Base-by-base conservation (phyloP, 2,888 invertebrate species). In the Oxyscelio sp. region DNA sequence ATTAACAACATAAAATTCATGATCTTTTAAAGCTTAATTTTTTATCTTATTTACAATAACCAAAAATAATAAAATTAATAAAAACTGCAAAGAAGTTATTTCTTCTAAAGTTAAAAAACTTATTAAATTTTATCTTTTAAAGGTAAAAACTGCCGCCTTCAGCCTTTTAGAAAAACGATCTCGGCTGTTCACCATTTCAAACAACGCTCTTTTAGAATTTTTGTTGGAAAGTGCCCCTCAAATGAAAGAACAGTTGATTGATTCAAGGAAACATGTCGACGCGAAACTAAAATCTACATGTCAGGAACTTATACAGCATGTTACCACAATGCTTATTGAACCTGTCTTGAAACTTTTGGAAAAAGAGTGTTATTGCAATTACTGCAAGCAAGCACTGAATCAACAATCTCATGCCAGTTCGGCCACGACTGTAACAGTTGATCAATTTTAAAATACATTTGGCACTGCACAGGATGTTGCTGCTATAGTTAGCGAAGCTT, bases 211-310 rank as follows among this genome's bases (percentile, higher is more conserved):
- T 58, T 94, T 99, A 11, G 99, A 99, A 92, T 99, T 99, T 92
- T 94, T 98, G 22, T 94, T 98, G 24, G 98, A 99, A 94, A 98
- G 99, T 0, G 98, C 99, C 1, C 99, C 99, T 0, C 97, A 97
- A 94, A 98, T 99, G 61, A 97, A 96, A 88, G 99, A 99, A 92
- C 97, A 98, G 92, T 95, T 98, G 80, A 95, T 99, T 24, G 99
- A 99, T 93, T 99, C 99, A 0, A 96, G 99, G 89, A 98, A 99
- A 94, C 98, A 99, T 92, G 99, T 99, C 0, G 99, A 99, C 92
- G 96, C 97, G 27, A 98, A 98, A 91, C 94, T 99, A 87, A 99
- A 99, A 95, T 95, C 95, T 3, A 96, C 97, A 38, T 99, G 99
- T 92, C 99, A 99, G 92, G 95, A 95, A 27, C 98, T 99, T 89